phyloP scores from a whole-genome alignment of 2,888 invertebrate genomes.

The Drosophila subquinaria region DNA sequence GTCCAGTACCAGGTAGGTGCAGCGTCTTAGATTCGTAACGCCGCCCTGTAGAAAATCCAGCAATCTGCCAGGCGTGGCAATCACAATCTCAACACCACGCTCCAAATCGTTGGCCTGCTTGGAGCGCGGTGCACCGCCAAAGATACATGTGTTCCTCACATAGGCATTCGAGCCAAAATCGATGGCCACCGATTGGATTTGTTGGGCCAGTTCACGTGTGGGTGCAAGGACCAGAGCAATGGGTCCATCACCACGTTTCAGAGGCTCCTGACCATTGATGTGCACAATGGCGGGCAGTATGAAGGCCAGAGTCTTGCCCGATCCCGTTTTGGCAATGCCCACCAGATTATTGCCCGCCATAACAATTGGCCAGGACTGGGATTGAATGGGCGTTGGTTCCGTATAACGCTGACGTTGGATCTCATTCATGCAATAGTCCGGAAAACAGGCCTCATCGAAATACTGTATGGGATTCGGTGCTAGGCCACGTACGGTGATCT shows the following conservation, averaged over 20 bases:
- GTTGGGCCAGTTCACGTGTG: conserved; percentile 92
- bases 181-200: conserved; percentile 92
- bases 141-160: conserved; percentile 94
- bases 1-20: conserved; percentile 94
- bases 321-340: conserved; percentile 94
- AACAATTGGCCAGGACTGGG: conserved; percentile 94
- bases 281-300: conserved; percentile 94
- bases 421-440: conserved; percentile 90
- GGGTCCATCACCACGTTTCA: conserved; percentile 93
- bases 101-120: conserved; percentile 90
- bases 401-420: conserved; percentile 89
- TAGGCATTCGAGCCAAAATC: conserved; percentile 92
- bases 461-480: conserved; percentile 91
- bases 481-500: conserved; percentile 90
- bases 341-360: conserved; percentile 93
- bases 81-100: conserved; percentile 93
- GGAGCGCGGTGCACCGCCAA: conserved; percentile 96
- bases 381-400: conserved; percentile 93
- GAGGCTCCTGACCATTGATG: conserved; percentile 92
- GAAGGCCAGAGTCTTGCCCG: conserved; percentile 93
- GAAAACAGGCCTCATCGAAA: conserved; percentile 93
- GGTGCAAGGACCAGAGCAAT: conserved; percentile 93
- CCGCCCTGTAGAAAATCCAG: conserved; percentile 93
- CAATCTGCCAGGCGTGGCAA: conserved; percentile 95
- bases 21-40: conserved; percentile 90